Percentiles rank a stretch among this genome's conserved stretches.
These are phyloP conservation scores for Herpetotheres cachinnans DNA, from an alignment of 2,113 vertebrate genomes.

Conservation along the genomic window DNA sequence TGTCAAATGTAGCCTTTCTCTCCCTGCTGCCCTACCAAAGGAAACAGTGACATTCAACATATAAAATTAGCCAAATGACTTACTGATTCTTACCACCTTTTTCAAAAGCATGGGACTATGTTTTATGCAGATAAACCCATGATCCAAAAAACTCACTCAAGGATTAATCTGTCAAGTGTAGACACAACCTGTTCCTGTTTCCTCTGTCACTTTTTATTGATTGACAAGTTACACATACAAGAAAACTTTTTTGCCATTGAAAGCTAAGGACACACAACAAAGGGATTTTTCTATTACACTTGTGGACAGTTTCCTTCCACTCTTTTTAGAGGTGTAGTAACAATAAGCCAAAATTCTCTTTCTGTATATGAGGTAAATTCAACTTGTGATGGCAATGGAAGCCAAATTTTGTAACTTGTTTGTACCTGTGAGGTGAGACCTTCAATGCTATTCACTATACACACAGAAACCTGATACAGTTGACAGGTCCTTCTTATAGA, in stretches of 20 bases:
- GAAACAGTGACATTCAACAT: background rate
- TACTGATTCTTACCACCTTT: background rate
- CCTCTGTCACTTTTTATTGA: background rate
- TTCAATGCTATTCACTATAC: background rate
- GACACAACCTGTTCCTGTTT: background rate
- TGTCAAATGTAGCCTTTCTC: background rate
- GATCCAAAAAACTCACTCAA: background rate
- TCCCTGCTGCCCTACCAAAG: background rate
- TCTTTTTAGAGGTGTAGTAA: background rate
- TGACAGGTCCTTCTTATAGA: background rate
- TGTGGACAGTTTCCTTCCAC: background rate
- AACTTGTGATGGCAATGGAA: background rate
- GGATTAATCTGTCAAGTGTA: background rate
- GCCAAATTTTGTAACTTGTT: background rate
- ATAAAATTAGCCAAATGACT: background rate
- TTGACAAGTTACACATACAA: background rate
- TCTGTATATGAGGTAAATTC: background rate
- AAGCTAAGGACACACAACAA: background rate
- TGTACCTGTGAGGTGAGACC: background rate
- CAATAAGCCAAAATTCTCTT: background rate
- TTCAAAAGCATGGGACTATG: background rate
- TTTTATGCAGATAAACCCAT: background rate
- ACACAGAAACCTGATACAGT: background rate
- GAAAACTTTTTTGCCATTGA: background rate
- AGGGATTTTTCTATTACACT: background rate